Evolutionary conservation across 2,888 invertebrate species (phyloP), one percentile per base, ranked within the genome.

Genomic region (Cerceris rybyensis): DNA sequence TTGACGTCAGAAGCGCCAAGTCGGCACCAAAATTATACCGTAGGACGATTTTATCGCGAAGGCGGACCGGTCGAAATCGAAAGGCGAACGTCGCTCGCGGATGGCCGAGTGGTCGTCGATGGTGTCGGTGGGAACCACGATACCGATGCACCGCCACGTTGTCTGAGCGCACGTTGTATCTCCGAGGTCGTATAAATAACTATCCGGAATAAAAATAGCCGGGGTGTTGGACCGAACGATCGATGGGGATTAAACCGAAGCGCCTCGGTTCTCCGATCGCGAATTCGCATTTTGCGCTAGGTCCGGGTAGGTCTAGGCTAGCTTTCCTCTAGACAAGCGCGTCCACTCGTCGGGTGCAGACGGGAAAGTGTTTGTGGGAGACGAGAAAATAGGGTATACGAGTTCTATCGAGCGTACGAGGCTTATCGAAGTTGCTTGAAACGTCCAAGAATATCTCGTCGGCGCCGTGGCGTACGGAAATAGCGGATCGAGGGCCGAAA

Each of bases 171-270:
- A 89, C 90, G 88, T 90, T 90, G 89, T 90, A 87, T 88, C 86
- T 88, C 86, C 81, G 86, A 87, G 82, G 83, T 80, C 73, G 74
- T 90, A 91, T 90, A 90, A 91, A 91, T 91, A 90, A 90, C 81
- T 75, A 80, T 75, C 72, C 69, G 41, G 82, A 71, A 86, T 87
- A 77, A 81, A 89, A 90, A 91, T 91, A 91, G 86, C 72, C 86
- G 85, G 90, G 89, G 88, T 89, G 89, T 90, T 90, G 90, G 90
- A 90, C 90, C 88, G 81, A 76, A 79, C 77, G 78, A 78, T 90
- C 89, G 88, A 89, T 90, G 80, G 78, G 63, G 80, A 73, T 50
- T 46, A 11, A 11, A 46, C 13, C 28, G 46, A 46, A 11, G 50
- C 50, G 50, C 7, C 50, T 2, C 11, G 2, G 50, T n/a, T 50